Base-by-base conservation (phyloP, 2,888 invertebrate species). In the Apodemia mormo region DNA sequence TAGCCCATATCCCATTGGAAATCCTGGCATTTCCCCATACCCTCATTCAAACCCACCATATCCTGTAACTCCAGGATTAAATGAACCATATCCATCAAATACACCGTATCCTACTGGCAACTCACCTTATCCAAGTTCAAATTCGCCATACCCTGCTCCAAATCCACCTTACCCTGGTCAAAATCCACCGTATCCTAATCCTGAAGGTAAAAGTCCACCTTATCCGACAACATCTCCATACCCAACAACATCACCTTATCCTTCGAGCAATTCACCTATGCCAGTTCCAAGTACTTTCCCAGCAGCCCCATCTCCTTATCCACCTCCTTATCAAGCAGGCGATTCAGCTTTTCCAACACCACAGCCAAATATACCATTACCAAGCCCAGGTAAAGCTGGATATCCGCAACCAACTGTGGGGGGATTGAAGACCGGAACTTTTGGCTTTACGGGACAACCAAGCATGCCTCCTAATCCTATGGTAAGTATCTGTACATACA, bases 391-490 rank as follows among this genome's bases (percentile, higher is more conserved):
- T 12, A 64, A 9, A 12, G 29, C 12, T 45, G 65, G 58, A 58
- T 56, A n/a, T 12, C 22, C 52, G 7, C 33, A 45, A 64, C 2
- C 30, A 29, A 37, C 30, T 37, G 30, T 67, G 29, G 68, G 70
- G 3, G 72, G 71, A 2, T 66, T 84, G 49, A 85, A 80, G 69
- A 83, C 84, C 7, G 86, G 83, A 0, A 81, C 77, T 8, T 14
- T 81, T 2, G 86, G 86, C 0, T 87, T 86, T 52, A 73, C 71
- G 0, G 74, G 82, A 43, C 86, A 88, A 0, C 65, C 70, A 8
- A 9, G 45, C 33, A 68, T 49, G 40, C 30, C 69, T 14, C 64
- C 65, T n/a, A 65, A 54, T 43, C 61, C 70, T 7, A 40, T 49
- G 40, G 68, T 68, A 30, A 68, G 61, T 54, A 10, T 45, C 10